A percentile compares a stretch with the other conserved stretches of the same genome.
Evolutionary conservation across 2,888 invertebrate genomes (phyloP).

Genomic region (Ptychoptera contaminata): DNA sequence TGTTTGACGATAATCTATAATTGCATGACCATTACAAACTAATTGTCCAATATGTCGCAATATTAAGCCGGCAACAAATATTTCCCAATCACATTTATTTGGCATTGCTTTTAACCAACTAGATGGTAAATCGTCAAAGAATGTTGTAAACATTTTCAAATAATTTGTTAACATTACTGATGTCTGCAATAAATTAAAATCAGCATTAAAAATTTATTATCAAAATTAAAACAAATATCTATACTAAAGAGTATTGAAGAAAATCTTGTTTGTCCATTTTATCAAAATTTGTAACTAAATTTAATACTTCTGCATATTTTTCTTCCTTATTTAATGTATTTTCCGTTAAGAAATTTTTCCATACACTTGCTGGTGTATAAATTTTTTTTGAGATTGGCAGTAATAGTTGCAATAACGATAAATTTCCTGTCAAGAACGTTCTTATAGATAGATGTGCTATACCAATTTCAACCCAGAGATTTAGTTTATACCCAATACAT

Average conservation of each 20-base stretch:
- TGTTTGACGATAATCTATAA: constrained; percentile 18
- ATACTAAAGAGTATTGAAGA: constrained; percentile 53
- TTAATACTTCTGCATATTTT: constrained; percentile 50
- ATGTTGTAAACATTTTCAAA: constrained; percentile 45
- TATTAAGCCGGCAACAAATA: constrained; percentile 48
- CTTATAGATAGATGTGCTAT: constrained; percentile 48
- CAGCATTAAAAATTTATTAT: not conserved
- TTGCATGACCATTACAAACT: constrained; percentile 57
- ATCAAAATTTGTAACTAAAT: constrained; percentile 55
- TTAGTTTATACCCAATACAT: constrained; percentile 45
- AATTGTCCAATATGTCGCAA: constrained; percentile 67
- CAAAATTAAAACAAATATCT: constrained; percentile 15
- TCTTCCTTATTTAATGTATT: constrained; percentile 16
- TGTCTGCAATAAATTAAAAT: constrained; percentile 33
- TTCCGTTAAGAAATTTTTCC: constrained; percentile 4
- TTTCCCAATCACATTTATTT: constrained; percentile 24
- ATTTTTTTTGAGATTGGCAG: not conserved
- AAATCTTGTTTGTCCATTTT: constrained; percentile 48
- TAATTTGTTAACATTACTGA: constrained; percentile 50
- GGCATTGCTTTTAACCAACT: constrained; percentile 20
- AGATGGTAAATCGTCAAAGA: constrained; percentile 38
- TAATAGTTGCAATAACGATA: not conserved
- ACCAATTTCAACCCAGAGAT: constrained; percentile 53
- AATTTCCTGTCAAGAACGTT: constrained; percentile 8
- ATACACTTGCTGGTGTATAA: constrained; percentile 1